Conservation (phyloP, 2,888 invertebrate species). For the Polyploca ridens region DNA sequence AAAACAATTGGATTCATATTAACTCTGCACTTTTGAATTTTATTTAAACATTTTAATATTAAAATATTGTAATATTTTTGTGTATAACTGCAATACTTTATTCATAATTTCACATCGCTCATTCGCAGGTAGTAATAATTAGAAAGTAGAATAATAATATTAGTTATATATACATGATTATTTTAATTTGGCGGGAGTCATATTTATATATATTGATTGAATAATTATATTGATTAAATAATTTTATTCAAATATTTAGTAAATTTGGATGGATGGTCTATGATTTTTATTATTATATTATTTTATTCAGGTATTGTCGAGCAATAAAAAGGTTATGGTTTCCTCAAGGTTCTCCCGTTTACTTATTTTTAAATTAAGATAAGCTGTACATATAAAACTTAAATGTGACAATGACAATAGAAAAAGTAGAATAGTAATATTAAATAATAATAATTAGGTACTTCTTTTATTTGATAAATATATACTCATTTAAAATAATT, state of each 20-base stretch:
- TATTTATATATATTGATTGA: too few species aligned
- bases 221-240: too few species aligned
- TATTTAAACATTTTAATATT: too few species aligned
- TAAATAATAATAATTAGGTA: constrained; percentile 25
- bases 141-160: neutral
- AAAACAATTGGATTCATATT: too few species aligned
- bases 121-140: neutral
- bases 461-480: constrained; percentile 42
- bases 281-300: too few species aligned
- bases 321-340: too few species aligned
- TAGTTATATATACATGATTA: neutral
- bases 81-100: too few species aligned
- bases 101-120: neutral
- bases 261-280: too few species aligned
- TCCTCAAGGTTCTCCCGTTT: neutral
- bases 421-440: constrained; percentile 11
- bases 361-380: neutral
- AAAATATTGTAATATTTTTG: too few species aligned
- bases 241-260: too few species aligned
- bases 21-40: too few species aligned
- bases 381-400: neutral
- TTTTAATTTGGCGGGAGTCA: neutral
- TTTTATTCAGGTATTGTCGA: neutral
- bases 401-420: constrained; percentile 6
- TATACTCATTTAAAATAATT: too few species aligned